Evolutionary conservation across 2,113 vertebrate genomes (phyloP).

Genomic region (Rostratula benghalensis): DNA sequence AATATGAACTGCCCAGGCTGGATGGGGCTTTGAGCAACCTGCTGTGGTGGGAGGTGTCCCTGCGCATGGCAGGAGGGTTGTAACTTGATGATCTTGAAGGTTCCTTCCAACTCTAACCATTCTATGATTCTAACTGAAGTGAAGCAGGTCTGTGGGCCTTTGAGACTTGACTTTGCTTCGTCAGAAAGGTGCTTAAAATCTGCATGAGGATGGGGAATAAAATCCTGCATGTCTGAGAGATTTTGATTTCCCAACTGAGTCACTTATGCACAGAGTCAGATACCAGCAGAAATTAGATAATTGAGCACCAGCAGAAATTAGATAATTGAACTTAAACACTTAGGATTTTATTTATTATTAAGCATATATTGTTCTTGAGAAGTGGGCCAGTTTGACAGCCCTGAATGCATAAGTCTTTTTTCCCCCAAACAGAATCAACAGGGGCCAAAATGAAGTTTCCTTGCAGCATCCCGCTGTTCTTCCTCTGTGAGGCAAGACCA

Average conservation of each 20-base stretch:
- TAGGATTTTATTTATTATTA: neutral
- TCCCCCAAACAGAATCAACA: neutral
- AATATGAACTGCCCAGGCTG: neutral
- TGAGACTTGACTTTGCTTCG: neutral
- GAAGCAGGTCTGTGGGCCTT: neutral
- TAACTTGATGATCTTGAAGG: no score
- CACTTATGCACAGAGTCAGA: neutral
- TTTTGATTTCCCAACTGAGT: neutral
- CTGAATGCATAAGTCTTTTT: neutral
- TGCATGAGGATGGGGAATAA: neutral
- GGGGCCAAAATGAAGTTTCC: neutral
- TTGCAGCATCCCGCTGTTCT: neutral
- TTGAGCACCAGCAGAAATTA: neutral
- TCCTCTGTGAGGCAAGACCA: neutral
- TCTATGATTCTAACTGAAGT: neutral
- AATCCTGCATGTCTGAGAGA: neutral
- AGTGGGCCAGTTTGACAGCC: neutral
- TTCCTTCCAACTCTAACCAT: no score
- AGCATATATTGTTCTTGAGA: neutral
- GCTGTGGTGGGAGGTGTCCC: no score
- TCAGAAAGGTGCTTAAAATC: slow-evolving; percentile 19
- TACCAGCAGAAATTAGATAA: neutral
- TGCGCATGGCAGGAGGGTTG: no score
- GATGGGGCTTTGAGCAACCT: no score
- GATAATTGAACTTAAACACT: neutral